phyloP scores from a whole-genome alignment of 2,888 invertebrate species.

The Mimumesa dahlbomi region DNA sequence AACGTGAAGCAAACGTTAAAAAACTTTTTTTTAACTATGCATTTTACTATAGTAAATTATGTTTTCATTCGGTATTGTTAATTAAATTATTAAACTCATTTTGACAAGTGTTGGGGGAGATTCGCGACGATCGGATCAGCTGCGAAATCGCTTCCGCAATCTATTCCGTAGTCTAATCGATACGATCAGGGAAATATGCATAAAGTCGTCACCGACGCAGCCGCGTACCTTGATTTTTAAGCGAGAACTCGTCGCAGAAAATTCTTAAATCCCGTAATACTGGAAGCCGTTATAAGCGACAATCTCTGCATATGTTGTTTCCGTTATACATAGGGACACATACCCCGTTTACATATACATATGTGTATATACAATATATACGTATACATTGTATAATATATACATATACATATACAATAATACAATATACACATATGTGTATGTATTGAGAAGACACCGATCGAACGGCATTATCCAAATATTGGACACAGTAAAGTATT shows the following conservation, averaged over 20 bases:
- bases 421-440: no score
- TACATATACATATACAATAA: no score
- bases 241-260: background rate
- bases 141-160: background rate
- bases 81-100: background rate
- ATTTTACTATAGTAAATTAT: background rate
- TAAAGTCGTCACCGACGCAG: constrained; percentile 1
- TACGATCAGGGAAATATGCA: constrained; percentile 19
- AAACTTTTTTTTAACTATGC: background rate
- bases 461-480: no score
- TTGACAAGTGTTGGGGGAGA: background rate
- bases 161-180: background rate
- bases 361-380: no score
- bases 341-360: no score
- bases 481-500: no score
- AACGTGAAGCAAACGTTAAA: background rate
- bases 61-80: no score
- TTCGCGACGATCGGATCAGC: background rate
- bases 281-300: background rate
- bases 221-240: background rate
- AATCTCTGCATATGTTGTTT: constrained; percentile 1
- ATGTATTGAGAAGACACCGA: no score
- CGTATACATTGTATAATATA: no score
- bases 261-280: constrained; percentile 7
- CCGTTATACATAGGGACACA: background rate